A percentile compares a stretch with the other conserved stretches of the same genome.
Evolutionary conservation across 2,888 invertebrate genomes (phyloP).

Genomic region (Nipponacmea schrenckii): DNA sequence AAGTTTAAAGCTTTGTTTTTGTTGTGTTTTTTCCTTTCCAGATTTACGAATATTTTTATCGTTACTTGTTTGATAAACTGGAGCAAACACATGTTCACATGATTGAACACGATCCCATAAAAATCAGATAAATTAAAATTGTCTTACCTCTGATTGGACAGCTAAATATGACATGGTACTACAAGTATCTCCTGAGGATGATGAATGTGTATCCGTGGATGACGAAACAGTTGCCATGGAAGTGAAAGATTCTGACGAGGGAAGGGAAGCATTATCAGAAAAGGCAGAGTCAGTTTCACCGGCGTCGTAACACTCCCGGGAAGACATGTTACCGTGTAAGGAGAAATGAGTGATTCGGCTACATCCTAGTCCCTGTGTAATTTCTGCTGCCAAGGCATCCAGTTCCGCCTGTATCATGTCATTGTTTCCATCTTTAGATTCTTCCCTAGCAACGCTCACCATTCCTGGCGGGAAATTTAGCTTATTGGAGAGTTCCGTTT

Average conservation of each 20-base stretch:
- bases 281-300: slow-evolving; percentile 99
- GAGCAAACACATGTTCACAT: too few species aligned
- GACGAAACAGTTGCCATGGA: slow-evolving; percentile 71
- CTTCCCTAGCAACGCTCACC: slow-evolving; percentile 19
- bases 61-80: too few species aligned
- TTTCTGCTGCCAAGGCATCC: slow-evolving; percentile 57
- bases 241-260: slow-evolving; percentile 92
- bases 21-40: too few species aligned
- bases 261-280: slow-evolving; percentile 94
- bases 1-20: too few species aligned
- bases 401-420: slow-evolving; percentile 56
- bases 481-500: slow-evolving; percentile 69
- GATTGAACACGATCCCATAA: too few species aligned
- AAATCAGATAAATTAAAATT: too few species aligned
- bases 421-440: slow-evolving; percentile 35
- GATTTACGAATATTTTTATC: too few species aligned
- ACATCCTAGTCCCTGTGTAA: slow-evolving; percentile 51
- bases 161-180: slow-evolving; percentile 48
- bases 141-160: slow-evolving; percentile 45
- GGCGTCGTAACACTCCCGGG: slow-evolving; percentile 73
- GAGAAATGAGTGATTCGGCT: slow-evolving; percentile 29
- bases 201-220: slow-evolving; percentile 50
- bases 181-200: slow-evolving; percentile 48
- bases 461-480: slow-evolving; percentile 23
- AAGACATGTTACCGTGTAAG: slow-evolving; percentile 22